Percentiles rank a stretch among this genome's conserved stretches.
Conservation (phyloP, 2,797 vertebrate genomes). For the Sylvia borin region DNA sequence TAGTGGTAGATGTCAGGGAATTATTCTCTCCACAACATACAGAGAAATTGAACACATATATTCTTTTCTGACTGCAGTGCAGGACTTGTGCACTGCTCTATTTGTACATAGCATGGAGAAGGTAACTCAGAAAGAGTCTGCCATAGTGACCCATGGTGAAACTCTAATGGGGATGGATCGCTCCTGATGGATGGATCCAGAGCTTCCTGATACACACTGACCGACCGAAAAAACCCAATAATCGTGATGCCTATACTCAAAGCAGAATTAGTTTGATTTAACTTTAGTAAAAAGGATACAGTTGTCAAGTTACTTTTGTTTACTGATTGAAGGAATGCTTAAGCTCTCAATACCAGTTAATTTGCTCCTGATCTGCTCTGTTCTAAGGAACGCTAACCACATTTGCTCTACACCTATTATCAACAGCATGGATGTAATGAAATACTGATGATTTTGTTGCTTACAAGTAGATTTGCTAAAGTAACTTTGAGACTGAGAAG, state of each 20-base stretch:
- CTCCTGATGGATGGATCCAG: too few species aligned
- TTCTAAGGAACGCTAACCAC: background rate
- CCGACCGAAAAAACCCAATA: background rate
- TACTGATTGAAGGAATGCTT: background rate
- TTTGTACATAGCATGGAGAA: background rate
- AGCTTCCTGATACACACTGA: background rate
- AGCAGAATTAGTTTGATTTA: background rate
- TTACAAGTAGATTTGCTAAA: background rate
- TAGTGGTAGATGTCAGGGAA: background rate
- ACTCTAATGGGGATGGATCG: background rate
- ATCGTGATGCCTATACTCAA: background rate
- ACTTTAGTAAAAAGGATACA: background rate
- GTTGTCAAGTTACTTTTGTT: background rate
- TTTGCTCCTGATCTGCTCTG: background rate
- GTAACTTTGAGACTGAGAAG: background rate
- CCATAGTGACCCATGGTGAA: fast-evolving
- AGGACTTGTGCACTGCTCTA: background rate
- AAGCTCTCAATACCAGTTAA: background rate
- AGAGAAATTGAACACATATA: background rate
- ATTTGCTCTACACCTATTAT: background rate
- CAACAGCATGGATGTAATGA: background rate
- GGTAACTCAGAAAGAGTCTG: background rate
- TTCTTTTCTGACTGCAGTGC: background rate
- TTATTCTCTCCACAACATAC: background rate
- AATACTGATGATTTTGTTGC: background rate